phyloP scores from a whole-genome alignment of 2,113 vertebrate genomes.

The Sylvietta virens region DNA sequence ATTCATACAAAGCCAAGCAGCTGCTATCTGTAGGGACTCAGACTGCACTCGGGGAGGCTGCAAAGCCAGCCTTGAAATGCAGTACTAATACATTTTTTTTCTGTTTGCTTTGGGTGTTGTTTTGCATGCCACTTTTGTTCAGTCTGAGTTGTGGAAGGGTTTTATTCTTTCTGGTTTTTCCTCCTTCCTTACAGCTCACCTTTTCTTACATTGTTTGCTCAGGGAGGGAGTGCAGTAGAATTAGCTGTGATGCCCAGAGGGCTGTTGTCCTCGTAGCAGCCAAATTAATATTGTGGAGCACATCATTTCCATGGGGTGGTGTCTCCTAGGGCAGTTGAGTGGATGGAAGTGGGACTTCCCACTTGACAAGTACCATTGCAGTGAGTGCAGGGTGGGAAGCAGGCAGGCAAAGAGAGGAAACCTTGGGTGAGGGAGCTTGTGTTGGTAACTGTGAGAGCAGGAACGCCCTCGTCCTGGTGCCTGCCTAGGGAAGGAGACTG shows the following conservation, averaged over 20 bases:
- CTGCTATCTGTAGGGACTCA: background rate
- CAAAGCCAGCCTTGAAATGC: background rate
- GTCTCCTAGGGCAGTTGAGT: background rate
- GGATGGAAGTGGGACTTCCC: conserved; percentile 39
- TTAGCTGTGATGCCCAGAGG: background rate
- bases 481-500: fast-evolving
- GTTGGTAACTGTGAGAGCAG: background rate
- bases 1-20: background rate
- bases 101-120: background rate
- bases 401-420: background rate
- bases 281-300: background rate
- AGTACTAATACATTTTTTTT: background rate
- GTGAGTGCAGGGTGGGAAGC: conserved; percentile 25
- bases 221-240: background rate
- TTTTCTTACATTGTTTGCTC: background rate
- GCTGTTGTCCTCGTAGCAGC: background rate
- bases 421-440: background rate
- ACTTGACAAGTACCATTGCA: background rate
- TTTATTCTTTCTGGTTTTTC: background rate
- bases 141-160: background rate
- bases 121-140: background rate
- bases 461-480: background rate
- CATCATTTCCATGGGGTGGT: background rate
- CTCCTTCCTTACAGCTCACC: background rate
- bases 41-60: background rate